Evolutionary conservation across 2,797 vertebrate species (phyloP).

Genomic region (Darevskia mixta): DNA sequence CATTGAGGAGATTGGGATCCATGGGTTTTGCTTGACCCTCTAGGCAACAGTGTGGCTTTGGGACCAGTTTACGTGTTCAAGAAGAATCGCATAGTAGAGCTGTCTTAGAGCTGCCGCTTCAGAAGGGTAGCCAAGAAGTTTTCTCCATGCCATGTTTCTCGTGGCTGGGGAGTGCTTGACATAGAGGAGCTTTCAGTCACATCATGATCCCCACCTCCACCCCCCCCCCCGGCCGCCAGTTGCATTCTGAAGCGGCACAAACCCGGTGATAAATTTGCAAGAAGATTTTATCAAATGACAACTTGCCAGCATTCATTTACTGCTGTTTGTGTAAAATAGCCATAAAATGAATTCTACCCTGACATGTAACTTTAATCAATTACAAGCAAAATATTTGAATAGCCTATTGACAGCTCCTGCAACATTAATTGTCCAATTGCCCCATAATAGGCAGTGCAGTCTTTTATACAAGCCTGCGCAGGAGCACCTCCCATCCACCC

Average conservation of each 20-base stretch:
- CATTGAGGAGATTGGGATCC: background rate
- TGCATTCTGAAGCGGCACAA: background rate
- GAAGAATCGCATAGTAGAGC: background rate
- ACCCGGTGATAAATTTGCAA: background rate
- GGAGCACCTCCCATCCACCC: background rate
- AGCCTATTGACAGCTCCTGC: background rate
- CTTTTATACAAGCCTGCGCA: background rate
- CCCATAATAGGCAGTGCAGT: background rate
- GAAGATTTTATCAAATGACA: background rate
- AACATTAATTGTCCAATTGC: background rate
- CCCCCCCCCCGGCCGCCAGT: too few species aligned
- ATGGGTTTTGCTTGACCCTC: background rate
- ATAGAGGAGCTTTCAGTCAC: background rate
- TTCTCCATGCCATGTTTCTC: background rate
- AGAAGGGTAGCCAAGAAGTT: background rate
- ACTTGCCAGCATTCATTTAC: background rate
- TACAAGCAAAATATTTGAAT: conserved; percentile 11
- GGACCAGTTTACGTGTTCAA: background rate
- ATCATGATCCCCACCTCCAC: background rate
- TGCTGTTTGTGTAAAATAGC: background rate
- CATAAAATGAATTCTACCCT: background rate
- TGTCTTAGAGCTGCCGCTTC: background rate
- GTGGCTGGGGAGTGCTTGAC: background rate
- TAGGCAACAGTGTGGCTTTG: background rate
- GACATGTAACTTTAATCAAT: conserved; percentile 6